Base-by-base conservation (phyloP, 1,140 invertebrate genomes). In the Oryctes rhinoceros region DNA sequence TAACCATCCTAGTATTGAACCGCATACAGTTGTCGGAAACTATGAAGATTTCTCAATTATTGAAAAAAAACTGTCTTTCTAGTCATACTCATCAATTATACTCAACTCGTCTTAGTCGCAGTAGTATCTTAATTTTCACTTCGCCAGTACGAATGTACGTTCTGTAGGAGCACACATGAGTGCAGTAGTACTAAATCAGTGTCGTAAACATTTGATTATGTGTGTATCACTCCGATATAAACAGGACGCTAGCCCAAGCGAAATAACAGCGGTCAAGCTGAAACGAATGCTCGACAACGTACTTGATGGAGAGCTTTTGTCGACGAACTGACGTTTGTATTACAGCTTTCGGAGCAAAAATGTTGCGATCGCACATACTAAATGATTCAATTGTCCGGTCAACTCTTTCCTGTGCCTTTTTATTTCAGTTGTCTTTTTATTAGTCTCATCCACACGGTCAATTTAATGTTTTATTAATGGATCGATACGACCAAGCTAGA, bases 401-500 rank as follows among this genome's bases (percentile, higher is more conserved):
- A 13, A 24, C 53, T 62, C 53, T 62, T 71, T 71, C 24, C 18
- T 24, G 20, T 24, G 24, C 65, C 24, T 71, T 71, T 71, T 71
- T 71, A 71, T 71, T 71, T 24, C 65, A 24, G 65, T 71, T 71
- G 65, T 13, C 18, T 71, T 71, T 71, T 71, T 71, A 71, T 71
- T 35, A 37, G 65, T 71, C 24, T 71, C 65, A 71, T 71, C 65
- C 24, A 37, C 65, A 71, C 65, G 65, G 65, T 20, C 65, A 24
- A 71, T 71, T 71, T 71, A 71, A 71, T 71, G 65, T 71, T 71
- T 71, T 71, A 71, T 71, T 71, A 71, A 71, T 71, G 65, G 65
- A 15, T 71, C 65, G 24, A 71, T 71, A 13, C 65, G 65, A 24
- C 11, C 24, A 71, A 10, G 18, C 24, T 30, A 24, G 24, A 71